These are phyloP conservation scores for Microhierax caerulescens DNA, from an alignment of 2,797 vertebrate species.

Conservation along the genomic window DNA sequence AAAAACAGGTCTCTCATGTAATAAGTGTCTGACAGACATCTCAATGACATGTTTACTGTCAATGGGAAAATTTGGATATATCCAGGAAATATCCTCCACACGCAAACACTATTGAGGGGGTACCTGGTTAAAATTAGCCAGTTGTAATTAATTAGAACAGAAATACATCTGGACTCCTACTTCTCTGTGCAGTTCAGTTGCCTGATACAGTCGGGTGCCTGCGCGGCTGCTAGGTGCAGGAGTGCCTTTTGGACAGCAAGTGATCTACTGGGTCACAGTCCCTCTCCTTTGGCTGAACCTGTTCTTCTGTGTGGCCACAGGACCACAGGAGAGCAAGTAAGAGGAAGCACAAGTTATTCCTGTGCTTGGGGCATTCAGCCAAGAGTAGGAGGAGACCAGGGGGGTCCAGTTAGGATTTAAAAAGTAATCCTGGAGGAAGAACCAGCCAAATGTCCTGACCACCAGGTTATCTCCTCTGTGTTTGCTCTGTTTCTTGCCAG, in stretches of 20 bases:
- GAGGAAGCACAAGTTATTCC: background rate
- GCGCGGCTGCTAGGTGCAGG: background rate
- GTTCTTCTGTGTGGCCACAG: background rate
- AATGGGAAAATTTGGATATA: background rate
- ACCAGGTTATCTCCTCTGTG: background rate
- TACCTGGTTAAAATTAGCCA: background rate
- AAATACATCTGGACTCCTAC: background rate
- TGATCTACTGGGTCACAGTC: background rate
- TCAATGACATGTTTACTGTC: background rate
- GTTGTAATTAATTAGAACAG: background rate
- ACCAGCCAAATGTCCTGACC: background rate
- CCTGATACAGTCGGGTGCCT: background rate
- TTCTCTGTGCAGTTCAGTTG: background rate
- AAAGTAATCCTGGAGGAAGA: background rate
- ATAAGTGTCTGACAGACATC: rapidly evolving
- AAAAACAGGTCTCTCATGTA: background rate
- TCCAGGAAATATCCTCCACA: background rate
- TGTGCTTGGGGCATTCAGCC: background rate
- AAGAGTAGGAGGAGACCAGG: background rate
- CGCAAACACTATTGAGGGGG: background rate
- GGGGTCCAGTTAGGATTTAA: background rate
- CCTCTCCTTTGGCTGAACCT: background rate
- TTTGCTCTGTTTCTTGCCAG: background rate
- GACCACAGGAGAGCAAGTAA: background rate
- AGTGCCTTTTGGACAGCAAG: background rate